These are phyloP conservation scores for Chrysotoxum bicinctum DNA, from an alignment of 2,888 invertebrate genomes.

Conservation along the genomic window DNA sequence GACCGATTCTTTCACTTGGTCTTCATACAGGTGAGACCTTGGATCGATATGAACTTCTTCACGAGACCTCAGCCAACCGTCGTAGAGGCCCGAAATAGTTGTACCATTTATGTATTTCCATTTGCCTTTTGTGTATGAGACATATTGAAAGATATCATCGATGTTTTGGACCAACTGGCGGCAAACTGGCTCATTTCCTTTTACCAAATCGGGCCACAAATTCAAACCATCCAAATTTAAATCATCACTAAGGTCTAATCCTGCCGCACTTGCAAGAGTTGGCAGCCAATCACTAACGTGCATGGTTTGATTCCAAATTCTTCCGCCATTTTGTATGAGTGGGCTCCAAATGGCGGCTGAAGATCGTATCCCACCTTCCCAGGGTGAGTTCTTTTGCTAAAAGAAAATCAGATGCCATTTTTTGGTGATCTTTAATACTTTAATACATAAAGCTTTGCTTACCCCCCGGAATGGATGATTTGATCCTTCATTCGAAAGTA, in stretches of 20 bases:
- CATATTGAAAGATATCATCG: constrained; percentile 83
- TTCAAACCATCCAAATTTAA: constrained; percentile 85
- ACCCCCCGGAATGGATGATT: constrained; percentile 91
- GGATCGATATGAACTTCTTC: constrained; percentile 65
- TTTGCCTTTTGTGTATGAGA: constrained; percentile 65
- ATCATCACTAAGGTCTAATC: constrained; percentile 72
- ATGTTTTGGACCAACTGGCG: constrained; percentile 86
- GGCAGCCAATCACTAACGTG: constrained; percentile 93
- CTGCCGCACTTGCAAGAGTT: constrained; percentile 83
- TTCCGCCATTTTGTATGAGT: constrained; percentile 81
- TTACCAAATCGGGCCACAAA: constrained; percentile 86
- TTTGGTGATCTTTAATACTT: no score
- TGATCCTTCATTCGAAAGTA: constrained; percentile 88
- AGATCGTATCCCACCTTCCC: constrained; percentile 92
- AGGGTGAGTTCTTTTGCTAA: constrained; percentile 89
- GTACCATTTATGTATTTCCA: constrained; percentile 75
- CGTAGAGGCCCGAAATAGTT: constrained; percentile 66
- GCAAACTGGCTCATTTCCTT: constrained; percentile 81
- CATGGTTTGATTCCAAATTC: constrained; percentile 86
- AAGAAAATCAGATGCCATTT: neutral
- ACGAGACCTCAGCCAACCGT: constrained; percentile 71
- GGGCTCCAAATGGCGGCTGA: constrained; percentile 90
- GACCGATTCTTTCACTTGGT: constrained; percentile 51
- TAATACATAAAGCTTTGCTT: constrained; percentile 76
- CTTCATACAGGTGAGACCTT: constrained; percentile 54